Base-by-base conservation (phyloP, 1,140 invertebrate genomes). In the Magallana ariakensis region DNA sequence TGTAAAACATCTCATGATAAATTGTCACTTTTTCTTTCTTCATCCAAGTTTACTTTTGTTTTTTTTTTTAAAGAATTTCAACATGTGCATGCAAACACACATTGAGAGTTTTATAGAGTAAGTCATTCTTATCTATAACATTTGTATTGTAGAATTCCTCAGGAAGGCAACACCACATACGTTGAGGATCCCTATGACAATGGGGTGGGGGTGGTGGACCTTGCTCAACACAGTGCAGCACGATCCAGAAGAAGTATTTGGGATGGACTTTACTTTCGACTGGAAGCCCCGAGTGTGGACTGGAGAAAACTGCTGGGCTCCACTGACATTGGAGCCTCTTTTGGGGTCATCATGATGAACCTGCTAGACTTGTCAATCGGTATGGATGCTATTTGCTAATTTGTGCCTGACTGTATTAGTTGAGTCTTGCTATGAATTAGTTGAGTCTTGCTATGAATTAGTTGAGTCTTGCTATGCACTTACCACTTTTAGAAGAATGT, bases 321-420 rank as follows among this genome's bases (percentile, higher is more conserved):
- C 4, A 22, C 55, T n/a, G 82, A 87, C 46, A 84, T 92, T 2
- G 91, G 91, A 46, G 91, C 91, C 9, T 87, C 89, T 19, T 92
- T 92, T 87, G 91, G 90, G 46, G 60, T 92, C 6, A 81, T 85
- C n/a, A 89, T 92, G 54, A 54, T 87, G 22, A 92, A 92, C 83
- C 22, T 58, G 6, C 33, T 92, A 66, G 89, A 91, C 46, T 60
- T 91, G 3, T 83, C 87, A 8, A 87, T 92, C 80, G 86, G 91
- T 90, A 89, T 75, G 22, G 80, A 87, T 66, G 83, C 80, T 19
- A 2, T 62, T 81, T 87, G 16, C 55, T 9, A 10, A 55, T 33
- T 3, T 80, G 22, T 54, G 16, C 60, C 15, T 60, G 58, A 53
- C 13, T 54, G 33, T 16, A 54, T 53, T 53, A 9, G 46, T n/a